A percentile compares a stretch with the other conserved stretches of the same genome.
phyloP scores from a whole-genome alignment of 1,140 invertebrate genomes.

The Papilio polyxenes region DNA sequence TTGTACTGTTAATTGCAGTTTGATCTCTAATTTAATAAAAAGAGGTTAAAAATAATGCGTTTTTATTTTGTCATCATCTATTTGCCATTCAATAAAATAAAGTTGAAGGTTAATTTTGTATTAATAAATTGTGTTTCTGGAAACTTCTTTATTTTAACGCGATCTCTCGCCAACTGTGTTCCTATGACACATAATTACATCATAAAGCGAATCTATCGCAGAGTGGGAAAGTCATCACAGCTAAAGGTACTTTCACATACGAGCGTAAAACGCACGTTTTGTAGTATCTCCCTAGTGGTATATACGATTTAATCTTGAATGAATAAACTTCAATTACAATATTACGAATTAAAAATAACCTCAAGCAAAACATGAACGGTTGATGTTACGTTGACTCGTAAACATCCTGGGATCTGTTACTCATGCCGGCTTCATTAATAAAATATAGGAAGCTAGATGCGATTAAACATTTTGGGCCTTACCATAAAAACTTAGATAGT shows the following conservation, averaged over 20 bases:
- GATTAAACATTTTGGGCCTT: neutral
- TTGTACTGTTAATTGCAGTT: neutral
- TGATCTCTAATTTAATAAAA: neutral
- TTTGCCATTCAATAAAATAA: neutral
- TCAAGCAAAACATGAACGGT: slow-evolving; percentile 1
- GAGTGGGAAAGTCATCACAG: slow-evolving; percentile 9
- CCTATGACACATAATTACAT: slow-evolving; percentile 18
- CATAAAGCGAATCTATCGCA: slow-evolving; percentile 17
- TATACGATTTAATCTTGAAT: neutral
- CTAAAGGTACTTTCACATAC: neutral
- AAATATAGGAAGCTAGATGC: neutral
- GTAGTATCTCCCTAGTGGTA: neutral
- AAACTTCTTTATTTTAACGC: neutral
- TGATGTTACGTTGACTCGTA: slow-evolving; percentile 22
- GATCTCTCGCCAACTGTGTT: neutral
- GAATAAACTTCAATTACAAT: slow-evolving; percentile 21
- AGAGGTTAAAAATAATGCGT: neutral
- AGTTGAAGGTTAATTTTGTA: neutral
- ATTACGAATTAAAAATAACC: slow-evolving; percentile 23
- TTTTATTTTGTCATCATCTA: neutral
- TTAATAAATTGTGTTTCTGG: neutral
- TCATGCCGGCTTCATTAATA: slow-evolving; percentile 7
- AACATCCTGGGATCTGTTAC: slow-evolving; percentile 22
- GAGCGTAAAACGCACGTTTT: neutral
- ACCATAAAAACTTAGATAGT: too few species aligned